These are phyloP conservation scores for Orchestes rusci DNA, from an alignment of 2,888 invertebrate genomes.

Conservation along the genomic window DNA sequence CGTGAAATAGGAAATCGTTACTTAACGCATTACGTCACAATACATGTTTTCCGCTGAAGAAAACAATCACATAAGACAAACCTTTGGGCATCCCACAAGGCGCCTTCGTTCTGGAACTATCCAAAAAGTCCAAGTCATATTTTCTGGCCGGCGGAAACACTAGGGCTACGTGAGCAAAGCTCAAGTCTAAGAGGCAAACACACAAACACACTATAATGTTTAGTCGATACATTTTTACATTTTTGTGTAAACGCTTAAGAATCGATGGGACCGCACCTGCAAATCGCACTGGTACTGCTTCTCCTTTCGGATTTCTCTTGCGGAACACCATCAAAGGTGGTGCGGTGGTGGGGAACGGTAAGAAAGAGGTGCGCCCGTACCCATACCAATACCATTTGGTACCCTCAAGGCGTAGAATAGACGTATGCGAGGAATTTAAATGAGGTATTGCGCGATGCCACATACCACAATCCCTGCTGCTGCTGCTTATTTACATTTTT, in stretches of 20 bases:
- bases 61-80: constrained; percentile 42
- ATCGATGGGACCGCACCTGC: too few species aligned
- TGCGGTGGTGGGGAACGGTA: constrained; percentile 6
- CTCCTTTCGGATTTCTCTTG: constrained; percentile 18
- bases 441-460: too few species aligned
- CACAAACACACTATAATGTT: too few species aligned
- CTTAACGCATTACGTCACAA: too few species aligned
- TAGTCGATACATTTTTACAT: too few species aligned
- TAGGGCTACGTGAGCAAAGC: constrained; percentile 76
- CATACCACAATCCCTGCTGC: too few species aligned
- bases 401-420: background rate
- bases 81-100: constrained; percentile 96
- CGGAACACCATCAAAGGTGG: constrained; percentile 20
- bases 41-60: background rate
- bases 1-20: too few species aligned
- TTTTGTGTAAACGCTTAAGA: too few species aligned
- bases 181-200: too few species aligned
- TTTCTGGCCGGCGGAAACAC: constrained; percentile 85
- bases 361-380: constrained; percentile 18
- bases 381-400: too few species aligned
- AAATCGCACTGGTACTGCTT: too few species aligned
- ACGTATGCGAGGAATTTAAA: constrained; percentile 2
- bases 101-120: constrained; percentile 79
- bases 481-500: too few species aligned
- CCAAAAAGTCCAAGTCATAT: constrained; percentile 87